Percentiles rank a stretch among this genome's conserved stretches.
phyloP scores from a whole-genome alignment of 2,797 vertebrate species.

The Onychomys arenicola region DNA sequence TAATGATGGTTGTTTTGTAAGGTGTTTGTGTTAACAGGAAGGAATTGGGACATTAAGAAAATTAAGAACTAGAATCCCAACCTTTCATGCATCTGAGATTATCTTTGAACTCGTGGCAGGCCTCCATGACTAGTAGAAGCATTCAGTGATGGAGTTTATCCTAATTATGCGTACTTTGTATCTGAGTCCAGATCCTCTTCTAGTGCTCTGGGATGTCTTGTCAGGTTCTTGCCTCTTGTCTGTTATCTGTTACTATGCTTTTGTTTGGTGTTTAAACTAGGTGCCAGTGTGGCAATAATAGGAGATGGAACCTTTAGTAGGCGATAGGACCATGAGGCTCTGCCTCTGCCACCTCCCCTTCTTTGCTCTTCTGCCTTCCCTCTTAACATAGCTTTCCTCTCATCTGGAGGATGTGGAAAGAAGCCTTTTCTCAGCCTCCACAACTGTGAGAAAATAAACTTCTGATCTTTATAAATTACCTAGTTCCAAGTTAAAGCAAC shows the following conservation, averaged over 20 bases:
- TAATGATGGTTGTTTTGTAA: not conserved
- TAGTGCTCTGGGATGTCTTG: not conserved
- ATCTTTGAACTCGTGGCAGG: not conserved
- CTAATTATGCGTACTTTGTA: not conserved
- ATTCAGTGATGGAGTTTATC: not conserved
- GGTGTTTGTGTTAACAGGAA: constrained; percentile 16
- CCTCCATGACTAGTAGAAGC: not conserved
- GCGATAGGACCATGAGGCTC: not conserved
- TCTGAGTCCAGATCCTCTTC: not conserved
- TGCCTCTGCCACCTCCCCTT: not conserved
- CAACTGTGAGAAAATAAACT: not conserved
- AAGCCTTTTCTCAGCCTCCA: not conserved
- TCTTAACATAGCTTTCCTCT: not conserved
- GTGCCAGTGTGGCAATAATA: not conserved
- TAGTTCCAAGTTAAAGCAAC: not conserved
- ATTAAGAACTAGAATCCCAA: constrained; percentile 44
- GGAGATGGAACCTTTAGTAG: not conserved
- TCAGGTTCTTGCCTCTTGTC: not conserved
- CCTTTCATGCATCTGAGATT: not conserved
- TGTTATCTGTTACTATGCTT: not conserved
- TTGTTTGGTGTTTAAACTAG: not conserved
- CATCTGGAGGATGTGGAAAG: not conserved
- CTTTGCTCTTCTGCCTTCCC: not conserved
- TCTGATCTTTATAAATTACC: not conserved
- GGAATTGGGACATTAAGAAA: not conserved